phyloP scores from a whole-genome alignment of 2,113 vertebrate species.

The Delphinapterus leucas region DNA sequence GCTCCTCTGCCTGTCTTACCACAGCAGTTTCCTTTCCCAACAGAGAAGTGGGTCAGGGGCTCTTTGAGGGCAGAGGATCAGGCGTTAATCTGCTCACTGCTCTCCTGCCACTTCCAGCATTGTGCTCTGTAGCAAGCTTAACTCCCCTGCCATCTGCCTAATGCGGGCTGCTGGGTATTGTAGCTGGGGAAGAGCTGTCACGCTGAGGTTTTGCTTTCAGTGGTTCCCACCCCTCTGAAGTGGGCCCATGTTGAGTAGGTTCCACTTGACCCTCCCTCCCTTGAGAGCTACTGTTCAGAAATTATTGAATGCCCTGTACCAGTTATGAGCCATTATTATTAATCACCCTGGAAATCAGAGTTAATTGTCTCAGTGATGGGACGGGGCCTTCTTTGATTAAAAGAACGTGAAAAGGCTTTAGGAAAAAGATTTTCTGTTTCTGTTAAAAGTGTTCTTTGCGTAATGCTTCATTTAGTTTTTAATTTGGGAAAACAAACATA shows the following conservation, averaged over 20 bases:
- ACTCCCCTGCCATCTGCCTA: slow-evolving; percentile 42
- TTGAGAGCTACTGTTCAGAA: background rate
- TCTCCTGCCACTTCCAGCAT: background rate
- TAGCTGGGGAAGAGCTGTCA: background rate
- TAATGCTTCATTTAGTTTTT: background rate
- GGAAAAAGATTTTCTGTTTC: background rate
- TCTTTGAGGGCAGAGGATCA: slow-evolving; percentile 30
- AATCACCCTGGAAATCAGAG: background rate
- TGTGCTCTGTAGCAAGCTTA: background rate
- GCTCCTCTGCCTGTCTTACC: background rate
- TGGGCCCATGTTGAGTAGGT: background rate
- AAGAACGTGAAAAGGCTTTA: background rate
- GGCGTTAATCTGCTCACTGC: slow-evolving; percentile 26
- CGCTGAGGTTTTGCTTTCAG: background rate
- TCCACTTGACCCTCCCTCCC: background rate
- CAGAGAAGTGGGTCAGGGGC: slow-evolving; percentile 61
- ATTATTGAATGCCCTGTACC: background rate
- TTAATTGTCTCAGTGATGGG: background rate
- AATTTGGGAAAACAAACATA: background rate
- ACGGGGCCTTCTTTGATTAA: background rate
- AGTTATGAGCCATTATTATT: background rate
- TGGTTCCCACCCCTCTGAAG: background rate
- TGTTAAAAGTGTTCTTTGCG: background rate
- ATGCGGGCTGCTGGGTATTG: background rate
- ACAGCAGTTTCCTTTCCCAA: slow-evolving; percentile 23